phyloP scores from a whole-genome alignment of 2,797 vertebrate species.

The Gambelia wislizenii region DNA sequence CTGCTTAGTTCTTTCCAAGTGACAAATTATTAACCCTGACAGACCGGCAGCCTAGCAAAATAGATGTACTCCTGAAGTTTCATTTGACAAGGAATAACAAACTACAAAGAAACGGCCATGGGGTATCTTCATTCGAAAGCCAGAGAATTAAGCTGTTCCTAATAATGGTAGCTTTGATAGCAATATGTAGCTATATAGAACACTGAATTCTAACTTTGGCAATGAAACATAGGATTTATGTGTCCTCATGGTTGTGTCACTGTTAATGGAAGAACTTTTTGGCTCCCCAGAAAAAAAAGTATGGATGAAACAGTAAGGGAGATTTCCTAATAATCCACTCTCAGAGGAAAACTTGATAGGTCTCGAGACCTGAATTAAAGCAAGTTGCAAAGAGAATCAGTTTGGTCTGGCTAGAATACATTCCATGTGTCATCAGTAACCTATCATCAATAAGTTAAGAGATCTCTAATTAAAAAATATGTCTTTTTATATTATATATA shows the following conservation, averaged over 20 bases:
- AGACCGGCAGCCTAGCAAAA: background rate
- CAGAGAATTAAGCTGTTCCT: background rate
- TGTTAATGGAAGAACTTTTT: background rate
- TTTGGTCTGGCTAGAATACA: constrained; percentile 29
- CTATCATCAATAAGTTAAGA: constrained; percentile 69
- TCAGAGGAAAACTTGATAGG: background rate
- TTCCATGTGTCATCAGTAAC: constrained; percentile 1
- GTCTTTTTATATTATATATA: constrained; percentile 44
- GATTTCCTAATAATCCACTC: background rate
- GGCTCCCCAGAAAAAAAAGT: background rate
- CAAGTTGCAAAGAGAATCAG: background rate
- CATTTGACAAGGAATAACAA: background rate
- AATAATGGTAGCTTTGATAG: background rate
- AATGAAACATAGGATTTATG: background rate
- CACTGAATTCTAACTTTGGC: background rate
- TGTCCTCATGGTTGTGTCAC: background rate
- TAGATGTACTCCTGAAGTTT: background rate
- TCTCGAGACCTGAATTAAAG: background rate
- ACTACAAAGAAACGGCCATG: background rate
- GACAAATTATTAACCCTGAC: background rate
- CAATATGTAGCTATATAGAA: background rate
- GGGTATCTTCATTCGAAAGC: background rate
- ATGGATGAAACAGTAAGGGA: background rate
- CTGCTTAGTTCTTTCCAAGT: background rate
- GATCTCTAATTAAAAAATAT: constrained; percentile 43